Conservation (phyloP, 2,888 invertebrate genomes). For the Coremacera marginata region DNA sequence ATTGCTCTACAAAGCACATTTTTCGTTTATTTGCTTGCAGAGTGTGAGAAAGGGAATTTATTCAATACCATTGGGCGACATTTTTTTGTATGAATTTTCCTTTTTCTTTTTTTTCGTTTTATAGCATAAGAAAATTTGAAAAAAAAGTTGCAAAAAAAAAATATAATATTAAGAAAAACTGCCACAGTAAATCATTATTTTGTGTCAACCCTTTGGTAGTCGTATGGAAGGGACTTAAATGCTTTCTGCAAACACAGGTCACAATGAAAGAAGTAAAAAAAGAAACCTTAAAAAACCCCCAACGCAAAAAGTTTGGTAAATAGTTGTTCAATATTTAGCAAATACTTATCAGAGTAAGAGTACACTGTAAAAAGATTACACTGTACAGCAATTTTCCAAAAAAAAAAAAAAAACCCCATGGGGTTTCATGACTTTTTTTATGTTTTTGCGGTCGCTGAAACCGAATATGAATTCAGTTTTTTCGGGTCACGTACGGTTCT, state of each 20-base stretch:
- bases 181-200: slow-evolving; percentile 27
- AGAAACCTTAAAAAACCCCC: neutral
- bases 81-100: neutral
- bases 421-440: too few relatives aligned
- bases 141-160: neutral
- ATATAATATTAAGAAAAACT: slow-evolving; percentile 17
- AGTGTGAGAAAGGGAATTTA: neutral
- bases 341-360: too few relatives aligned
- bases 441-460: too few relatives aligned
- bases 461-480: too few relatives aligned
- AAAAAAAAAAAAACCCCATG: too few relatives aligned
- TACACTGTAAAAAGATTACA: too few relatives aligned
- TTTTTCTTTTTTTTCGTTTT: too few relatives aligned
- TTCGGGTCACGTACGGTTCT: too few relatives aligned
- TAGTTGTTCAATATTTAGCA: too few relatives aligned
- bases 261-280: neutral
- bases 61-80: neutral
- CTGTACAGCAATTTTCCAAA: too few relatives aligned
- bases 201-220: neutral
- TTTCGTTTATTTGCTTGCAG: neutral
- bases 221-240: neutral
- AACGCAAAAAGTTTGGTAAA: too few relatives aligned
- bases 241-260: neutral
- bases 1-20: neutral
- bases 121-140: neutral